Evolutionary conservation across 1,140 invertebrate genomes (phyloP).

Genomic region (Cotesia typhae): DNA sequence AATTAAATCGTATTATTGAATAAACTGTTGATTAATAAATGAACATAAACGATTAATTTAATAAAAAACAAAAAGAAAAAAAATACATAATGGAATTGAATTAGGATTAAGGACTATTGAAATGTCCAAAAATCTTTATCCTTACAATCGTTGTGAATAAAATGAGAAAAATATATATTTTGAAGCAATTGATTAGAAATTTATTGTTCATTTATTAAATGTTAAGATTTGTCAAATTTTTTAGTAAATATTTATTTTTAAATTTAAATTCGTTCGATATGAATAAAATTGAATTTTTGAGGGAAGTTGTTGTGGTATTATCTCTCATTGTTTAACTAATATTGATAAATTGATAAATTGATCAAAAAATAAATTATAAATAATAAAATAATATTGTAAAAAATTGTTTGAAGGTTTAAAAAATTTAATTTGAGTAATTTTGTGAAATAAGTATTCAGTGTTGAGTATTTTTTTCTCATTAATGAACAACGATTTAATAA

Average conservation of each 20-base stretch:
- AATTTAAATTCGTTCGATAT: too few species aligned
- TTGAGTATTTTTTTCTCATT: constrained; percentile 1
- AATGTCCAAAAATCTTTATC: constrained; percentile 53
- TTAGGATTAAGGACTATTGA: constrained; percentile 58
- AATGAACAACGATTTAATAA: constrained; percentile 3
- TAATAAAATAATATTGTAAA: too few species aligned
- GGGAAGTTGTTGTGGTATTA: too few species aligned
- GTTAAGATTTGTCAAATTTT: too few species aligned
- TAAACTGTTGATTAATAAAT: constrained; percentile 59
- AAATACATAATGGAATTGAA: constrained; percentile 64
- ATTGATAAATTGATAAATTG: too few species aligned
- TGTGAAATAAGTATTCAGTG: background rate
- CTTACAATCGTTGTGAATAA: constrained; percentile 44
- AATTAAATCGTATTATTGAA: constrained; percentile 42
- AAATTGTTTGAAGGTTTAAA: too few species aligned
- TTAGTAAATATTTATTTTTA: too few species aligned
- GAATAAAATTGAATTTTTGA: too few species aligned
- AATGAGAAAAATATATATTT: constrained; percentile 22
- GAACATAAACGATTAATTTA: constrained; percentile 49
- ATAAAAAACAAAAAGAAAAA: constrained; percentile 50
- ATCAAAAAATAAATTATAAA: too few species aligned
- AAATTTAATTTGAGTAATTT: background rate
- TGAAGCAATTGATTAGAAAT: constrained; percentile 23
- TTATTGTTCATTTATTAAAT: too few species aligned
- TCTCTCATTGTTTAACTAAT: too few species aligned